A percentile compares a stretch with the other conserved stretches of the same genome.
These are phyloP conservation scores for Branchellion lobata DNA, from an alignment of 2,888 invertebrate species.

Conservation along the genomic window DNA sequence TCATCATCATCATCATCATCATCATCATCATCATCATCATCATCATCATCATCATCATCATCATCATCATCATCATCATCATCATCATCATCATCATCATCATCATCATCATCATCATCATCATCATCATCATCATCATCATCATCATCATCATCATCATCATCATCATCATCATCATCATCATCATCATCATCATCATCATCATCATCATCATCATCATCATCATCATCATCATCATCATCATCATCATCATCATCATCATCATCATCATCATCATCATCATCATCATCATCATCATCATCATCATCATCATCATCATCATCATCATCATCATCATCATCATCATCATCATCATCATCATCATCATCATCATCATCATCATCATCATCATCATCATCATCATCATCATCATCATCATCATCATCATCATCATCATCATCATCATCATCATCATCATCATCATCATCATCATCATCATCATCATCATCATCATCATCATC, in stretches of 20 bases:
- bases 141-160: slow-evolving; percentile 42
- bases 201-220: slow-evolving; percentile 48
- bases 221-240: slow-evolving; percentile 45
- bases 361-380: slow-evolving; percentile 14
- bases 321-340: slow-evolving; percentile 34
- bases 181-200: slow-evolving; percentile 45
- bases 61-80: slow-evolving; percentile 19
- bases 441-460: slow-evolving; percentile 34
- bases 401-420: slow-evolving; percentile 21
- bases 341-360: slow-evolving; percentile 25
- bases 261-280: slow-evolving; percentile 24
- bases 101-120: slow-evolving; percentile 31
- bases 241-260: slow-evolving; percentile 36
- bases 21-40: slow-evolving; percentile 33
- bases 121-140: slow-evolving; percentile 37
- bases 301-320: slow-evolving; percentile 26
- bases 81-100: slow-evolving; percentile 15
- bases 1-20: too few species aligned
- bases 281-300: slow-evolving; percentile 23
- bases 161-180: slow-evolving; percentile 34
- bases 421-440: slow-evolving; percentile 37
- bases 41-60: slow-evolving; percentile 37
- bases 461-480: slow-evolving; percentile 47
- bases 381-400: slow-evolving; percentile 17
- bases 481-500: slow-evolving; percentile 48